Evolutionary conservation across 2,888 invertebrate genomes (phyloP).

Genomic region (Graphium colonna): DNA sequence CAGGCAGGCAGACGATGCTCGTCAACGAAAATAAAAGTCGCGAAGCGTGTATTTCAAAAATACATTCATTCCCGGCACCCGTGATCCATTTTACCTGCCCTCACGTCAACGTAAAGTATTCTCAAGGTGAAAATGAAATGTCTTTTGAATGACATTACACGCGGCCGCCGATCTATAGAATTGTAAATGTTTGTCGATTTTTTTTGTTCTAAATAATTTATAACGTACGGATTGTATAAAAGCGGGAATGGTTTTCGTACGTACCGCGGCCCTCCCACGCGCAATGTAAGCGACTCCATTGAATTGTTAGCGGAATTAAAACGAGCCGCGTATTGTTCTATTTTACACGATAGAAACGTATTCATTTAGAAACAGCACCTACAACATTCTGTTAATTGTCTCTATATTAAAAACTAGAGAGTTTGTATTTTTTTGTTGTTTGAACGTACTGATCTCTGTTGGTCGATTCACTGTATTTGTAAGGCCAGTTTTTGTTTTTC

Average conservation of each 20-base stretch:
- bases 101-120: slow-evolving; percentile 49
- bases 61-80: slow-evolving; percentile 27
- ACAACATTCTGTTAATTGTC: not conserved
- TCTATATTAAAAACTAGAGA: too few relatives aligned
- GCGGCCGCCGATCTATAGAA: slow-evolving; percentile 59
- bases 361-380: slow-evolving; percentile 16
- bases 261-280: slow-evolving; percentile 30
- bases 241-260: slow-evolving; percentile 26
- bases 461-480: too few relatives aligned
- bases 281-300: slow-evolving; percentile 9
- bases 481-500: too few relatives aligned
- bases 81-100: slow-evolving; percentile 33
- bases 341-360: slow-evolving; percentile 16
- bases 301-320: slow-evolving; percentile 10
- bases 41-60: slow-evolving; percentile 22
- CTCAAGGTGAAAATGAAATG: slow-evolving; percentile 67
- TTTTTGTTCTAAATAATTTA: slow-evolving; percentile 46
- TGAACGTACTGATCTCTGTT: not conserved
- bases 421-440: too few relatives aligned
- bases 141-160: slow-evolving; percentile 58
- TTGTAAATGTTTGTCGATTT: slow-evolving; percentile 63
- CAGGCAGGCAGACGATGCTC: slow-evolving; percentile 1
- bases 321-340: slow-evolving; percentile 18
- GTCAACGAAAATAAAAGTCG: slow-evolving; percentile 17
- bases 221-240: slow-evolving; percentile 36